Evolutionary conservation across 2,888 invertebrate species (phyloP).

Genomic region (Argynnis bischoffii): DNA sequence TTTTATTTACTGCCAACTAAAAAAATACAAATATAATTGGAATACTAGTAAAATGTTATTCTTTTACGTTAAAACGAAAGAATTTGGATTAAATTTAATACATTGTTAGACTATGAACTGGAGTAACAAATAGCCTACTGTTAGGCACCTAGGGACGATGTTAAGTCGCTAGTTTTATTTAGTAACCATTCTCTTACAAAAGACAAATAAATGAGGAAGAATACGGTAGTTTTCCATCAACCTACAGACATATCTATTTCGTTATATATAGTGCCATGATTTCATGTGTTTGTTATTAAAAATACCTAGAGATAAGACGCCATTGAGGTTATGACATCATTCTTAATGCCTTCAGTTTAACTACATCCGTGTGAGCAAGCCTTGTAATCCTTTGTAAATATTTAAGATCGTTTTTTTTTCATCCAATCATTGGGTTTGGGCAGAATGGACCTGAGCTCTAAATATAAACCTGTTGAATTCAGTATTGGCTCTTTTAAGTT

Average conservation of each 20-base stretch:
- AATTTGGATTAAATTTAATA: too few species aligned
- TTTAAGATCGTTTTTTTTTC: constrained; percentile 20
- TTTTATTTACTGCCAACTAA: too few species aligned
- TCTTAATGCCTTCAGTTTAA: constrained; percentile 32
- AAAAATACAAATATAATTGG: too few species aligned
- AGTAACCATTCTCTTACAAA: too few species aligned
- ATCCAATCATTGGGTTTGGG: background rate
- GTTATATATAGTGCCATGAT: constrained; percentile 22
- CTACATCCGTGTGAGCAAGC: constrained; percentile 49
- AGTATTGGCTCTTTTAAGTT: too few species aligned
- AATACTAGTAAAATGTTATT: too few species aligned
- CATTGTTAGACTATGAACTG: too few species aligned
- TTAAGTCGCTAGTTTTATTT: too few species aligned
- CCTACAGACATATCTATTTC: constrained; percentile 2
- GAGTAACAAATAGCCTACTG: too few species aligned
- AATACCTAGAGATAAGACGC: constrained; percentile 22
- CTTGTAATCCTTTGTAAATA: constrained; percentile 32
- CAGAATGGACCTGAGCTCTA: background rate
- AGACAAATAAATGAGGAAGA: background rate
- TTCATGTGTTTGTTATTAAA: constrained; percentile 32
- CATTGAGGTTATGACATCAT: constrained; percentile 44
- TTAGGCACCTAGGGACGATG: too few species aligned
- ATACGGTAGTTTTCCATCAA: background rate
- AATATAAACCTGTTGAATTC: background rate
- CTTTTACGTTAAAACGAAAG: too few species aligned